Evolutionary conservation across 2,888 invertebrate species (phyloP).

Genomic region (Carterocephalus palaemon): DNA sequence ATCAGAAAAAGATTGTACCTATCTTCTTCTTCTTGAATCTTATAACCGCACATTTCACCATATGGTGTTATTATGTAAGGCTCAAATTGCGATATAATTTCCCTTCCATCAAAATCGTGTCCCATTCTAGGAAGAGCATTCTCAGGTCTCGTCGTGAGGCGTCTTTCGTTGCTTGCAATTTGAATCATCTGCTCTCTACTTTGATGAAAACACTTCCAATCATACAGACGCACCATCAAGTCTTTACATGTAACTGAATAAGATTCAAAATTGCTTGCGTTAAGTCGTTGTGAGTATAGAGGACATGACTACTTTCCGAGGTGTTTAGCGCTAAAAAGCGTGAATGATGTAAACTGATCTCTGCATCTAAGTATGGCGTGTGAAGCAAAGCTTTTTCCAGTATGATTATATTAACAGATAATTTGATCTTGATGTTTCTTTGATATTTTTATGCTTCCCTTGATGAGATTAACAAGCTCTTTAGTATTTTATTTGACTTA

Average conservation of each 20-base stretch:
- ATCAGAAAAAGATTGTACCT: too few species aligned
- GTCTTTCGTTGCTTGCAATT: slow-evolving; percentile 41
- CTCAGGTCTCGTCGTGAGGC: slow-evolving; percentile 40
- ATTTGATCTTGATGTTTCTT: too few species aligned
- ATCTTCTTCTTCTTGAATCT: too few species aligned
- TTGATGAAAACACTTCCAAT: slow-evolving; percentile 32
- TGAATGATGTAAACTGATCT: slow-evolving; percentile 12
- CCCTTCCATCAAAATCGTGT: slow-evolving; percentile 14
- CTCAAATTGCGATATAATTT: slow-evolving; percentile 13
- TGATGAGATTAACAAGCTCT: too few species aligned
- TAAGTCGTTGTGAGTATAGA: not conserved
- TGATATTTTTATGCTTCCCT: too few species aligned
- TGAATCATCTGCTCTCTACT: slow-evolving; percentile 27
- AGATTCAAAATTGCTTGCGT: slow-evolving; percentile 3
- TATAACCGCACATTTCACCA: not conserved
- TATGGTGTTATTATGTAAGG: not conserved
- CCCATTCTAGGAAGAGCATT: slow-evolving; percentile 13
- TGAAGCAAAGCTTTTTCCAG: too few species aligned
- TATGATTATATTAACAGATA: too few species aligned
- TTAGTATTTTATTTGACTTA: too few species aligned
- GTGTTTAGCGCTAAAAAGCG: slow-evolving; percentile 14
- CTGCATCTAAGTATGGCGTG: not conserved
- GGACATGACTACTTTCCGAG: not conserved
- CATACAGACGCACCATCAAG: not conserved
- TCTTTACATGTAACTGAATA: not conserved